Evolutionary conservation across 2,113 vertebrate species (phyloP), one percentile per base, ranked within the genome.

Genomic region (Psilopogon haemacephalus): DNA sequence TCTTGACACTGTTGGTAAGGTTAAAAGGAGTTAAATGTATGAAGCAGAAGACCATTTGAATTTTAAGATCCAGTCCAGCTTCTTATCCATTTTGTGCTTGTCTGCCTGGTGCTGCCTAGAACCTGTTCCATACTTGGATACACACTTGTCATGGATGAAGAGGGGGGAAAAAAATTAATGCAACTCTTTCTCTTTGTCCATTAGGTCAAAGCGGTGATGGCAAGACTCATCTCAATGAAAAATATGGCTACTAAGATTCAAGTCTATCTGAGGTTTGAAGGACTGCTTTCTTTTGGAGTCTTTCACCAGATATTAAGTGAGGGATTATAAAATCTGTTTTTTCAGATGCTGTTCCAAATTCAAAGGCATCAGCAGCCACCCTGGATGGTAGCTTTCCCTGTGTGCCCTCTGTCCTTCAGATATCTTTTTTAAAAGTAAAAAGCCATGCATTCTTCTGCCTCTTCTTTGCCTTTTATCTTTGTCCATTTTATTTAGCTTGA

Each of bases 131-230:
- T 78, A 24, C 60, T 75, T 74, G 23, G 27, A 35, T 90, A 64
- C 37, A 37, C 27, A 35, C 40, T 73, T 65, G 15, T 86, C n/a
- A 64, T 83, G 62, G 33, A 28, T 67, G 27, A n/a, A 2, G 27
- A n/a, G 21, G 12, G 4, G 6, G 7, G 1, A 8, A 21, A 64
- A 64, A 23, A 26, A 65, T 60, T 74, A 93, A 93, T 42, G 8
- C 40, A 59, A 8, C 32, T 64, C 48, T 93, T 88, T 18, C 23
- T 96, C 21, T 96, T 91, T 87, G 33, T 96, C 88, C 38, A 23
- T n/a, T 91, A 99, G 99, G 97, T 97, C 99, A 99, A 96, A 98
- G 97, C 5, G 99, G 99, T 89, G 99, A 99, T 79, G 99, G 99
- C 55, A 98, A 98, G 90, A 99, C 99, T 37, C 98, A 99, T 96